These are phyloP conservation scores for Thera britannica DNA, from an alignment of 2,888 invertebrate species.

Conservation along the genomic window DNA sequence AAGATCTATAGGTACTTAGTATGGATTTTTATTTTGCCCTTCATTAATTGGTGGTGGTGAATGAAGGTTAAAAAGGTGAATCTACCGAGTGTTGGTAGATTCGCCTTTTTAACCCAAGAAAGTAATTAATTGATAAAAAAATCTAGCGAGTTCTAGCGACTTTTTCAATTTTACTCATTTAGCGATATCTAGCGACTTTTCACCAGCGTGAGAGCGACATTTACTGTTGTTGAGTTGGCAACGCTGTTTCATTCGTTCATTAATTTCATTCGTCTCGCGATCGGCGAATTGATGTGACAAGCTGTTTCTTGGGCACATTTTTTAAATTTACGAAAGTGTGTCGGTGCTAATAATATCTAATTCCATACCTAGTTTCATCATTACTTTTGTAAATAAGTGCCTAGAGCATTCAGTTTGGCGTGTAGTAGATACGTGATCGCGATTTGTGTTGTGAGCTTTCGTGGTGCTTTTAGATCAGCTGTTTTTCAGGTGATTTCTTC, in stretches of 20 bases:
- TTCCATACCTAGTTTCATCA: background rate
- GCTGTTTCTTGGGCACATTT: constrained; percentile 14
- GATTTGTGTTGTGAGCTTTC: constrained; percentile 11
- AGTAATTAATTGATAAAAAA: no score
- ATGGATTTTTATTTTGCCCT: no score
- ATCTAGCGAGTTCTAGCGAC: no score
- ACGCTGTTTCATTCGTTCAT: background rate
- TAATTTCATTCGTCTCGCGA: constrained; percentile 6
- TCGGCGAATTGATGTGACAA: constrained; percentile 15
- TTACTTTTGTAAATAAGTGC: constrained; percentile 13
- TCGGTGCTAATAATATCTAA: constrained; percentile 13
- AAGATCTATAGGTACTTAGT: no score
- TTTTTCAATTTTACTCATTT: no score
- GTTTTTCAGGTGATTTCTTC: constrained; percentile 13
- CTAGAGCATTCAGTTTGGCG: background rate
- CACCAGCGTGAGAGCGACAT: no score
- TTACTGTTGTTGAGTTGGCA: no score
- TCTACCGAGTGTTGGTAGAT: no score
- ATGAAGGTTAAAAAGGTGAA: no score
- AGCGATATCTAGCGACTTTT: no score
- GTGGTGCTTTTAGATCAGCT: constrained; percentile 18
- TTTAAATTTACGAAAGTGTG: constrained; percentile 27
- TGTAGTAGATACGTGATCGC: constrained; percentile 1
- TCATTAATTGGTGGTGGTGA: no score
- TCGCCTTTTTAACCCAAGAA: no score